Percentiles rank a stretch among this genome's conserved stretches.
phyloP scores from a whole-genome alignment of 2,797 vertebrate species.

The Notamacropus eugenii region DNA sequence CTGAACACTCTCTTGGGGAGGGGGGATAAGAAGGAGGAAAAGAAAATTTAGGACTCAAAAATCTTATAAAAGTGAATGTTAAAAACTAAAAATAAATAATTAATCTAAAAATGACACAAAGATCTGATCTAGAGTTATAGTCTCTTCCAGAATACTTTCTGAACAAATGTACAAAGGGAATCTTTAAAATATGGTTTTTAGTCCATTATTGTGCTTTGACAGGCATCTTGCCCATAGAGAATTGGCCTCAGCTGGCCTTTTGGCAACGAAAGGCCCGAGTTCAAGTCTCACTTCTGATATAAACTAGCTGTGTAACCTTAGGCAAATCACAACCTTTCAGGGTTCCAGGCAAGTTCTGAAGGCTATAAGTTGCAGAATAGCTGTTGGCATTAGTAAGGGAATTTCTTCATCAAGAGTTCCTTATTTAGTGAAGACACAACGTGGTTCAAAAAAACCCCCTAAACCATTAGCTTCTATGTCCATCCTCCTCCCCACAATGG shows the following conservation, averaged over 20 bases:
- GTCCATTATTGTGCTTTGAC: neutral
- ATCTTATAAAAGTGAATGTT: too few species aligned
- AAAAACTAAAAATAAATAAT: too few species aligned
- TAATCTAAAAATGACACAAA: neutral
- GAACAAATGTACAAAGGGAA: neutral
- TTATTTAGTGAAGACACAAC: neutral
- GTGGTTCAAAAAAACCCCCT: neutral
- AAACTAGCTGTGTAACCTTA: neutral
- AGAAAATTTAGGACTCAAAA: too few species aligned
- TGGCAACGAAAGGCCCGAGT: neutral
- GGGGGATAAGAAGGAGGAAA: too few species aligned
- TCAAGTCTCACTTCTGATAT: neutral
- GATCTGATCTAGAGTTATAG: neutral
- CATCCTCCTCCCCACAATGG: neutral
- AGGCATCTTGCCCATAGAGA: neutral
- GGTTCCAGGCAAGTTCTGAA: neutral
- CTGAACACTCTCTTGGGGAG: too few species aligned
- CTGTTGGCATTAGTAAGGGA: neutral
- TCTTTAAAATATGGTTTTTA: neutral
- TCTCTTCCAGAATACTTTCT: neutral
- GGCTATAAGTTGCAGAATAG: neutral
- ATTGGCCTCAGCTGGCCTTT: too few species aligned
- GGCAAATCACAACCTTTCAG: neutral
- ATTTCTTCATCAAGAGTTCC: neutral
- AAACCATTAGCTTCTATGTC: neutral